phyloP scores from a whole-genome alignment of 2,888 invertebrate species.

The Temnothorax rugatulus region DNA sequence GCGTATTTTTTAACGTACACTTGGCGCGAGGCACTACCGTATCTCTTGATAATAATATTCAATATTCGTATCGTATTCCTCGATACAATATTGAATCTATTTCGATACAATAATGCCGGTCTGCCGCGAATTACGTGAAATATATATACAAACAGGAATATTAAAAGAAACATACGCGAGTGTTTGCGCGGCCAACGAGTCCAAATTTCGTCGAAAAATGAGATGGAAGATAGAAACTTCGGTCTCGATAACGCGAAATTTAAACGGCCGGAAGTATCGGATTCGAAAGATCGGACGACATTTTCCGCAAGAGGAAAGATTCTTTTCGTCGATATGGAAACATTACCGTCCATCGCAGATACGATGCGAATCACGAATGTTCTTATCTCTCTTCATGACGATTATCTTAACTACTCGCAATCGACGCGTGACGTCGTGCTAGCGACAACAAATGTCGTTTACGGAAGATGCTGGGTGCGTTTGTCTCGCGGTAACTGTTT shows the following conservation, averaged over 20 bases:
- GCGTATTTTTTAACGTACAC: neutral
- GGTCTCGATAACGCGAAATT: constrained; percentile 48
- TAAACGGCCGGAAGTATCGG: constrained; percentile 23
- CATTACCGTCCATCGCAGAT: constrained; percentile 30
- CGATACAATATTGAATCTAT: too few relatives aligned
- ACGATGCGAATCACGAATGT: constrained; percentile 18
- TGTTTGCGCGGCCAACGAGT: constrained; percentile 19
- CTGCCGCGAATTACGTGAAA: neutral
- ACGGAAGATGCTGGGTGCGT: constrained; percentile 5
- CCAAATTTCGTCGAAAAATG: constrained; percentile 30
- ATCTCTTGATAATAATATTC: constrained; percentile 2
- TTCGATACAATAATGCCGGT: neutral
- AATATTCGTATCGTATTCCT: neutral
- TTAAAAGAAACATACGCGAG: constrained; percentile 3
- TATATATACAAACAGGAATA: neutral
- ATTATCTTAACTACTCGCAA: constrained; percentile 30
- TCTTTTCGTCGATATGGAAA: constrained; percentile 27
- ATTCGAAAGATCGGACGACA: constrained; percentile 2
- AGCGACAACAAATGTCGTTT: constrained; percentile 21
- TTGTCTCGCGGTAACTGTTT: constrained; percentile 8
- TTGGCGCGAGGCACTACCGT: too few relatives aligned
- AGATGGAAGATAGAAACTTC: constrained; percentile 51
- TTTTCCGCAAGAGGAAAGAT: constrained; percentile 16
- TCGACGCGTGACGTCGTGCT: neutral
- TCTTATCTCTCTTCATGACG: constrained; percentile 1